phyloP scores from a whole-genome alignment of 2,113 vertebrate species.

The Salminus brasiliensis region DNA sequence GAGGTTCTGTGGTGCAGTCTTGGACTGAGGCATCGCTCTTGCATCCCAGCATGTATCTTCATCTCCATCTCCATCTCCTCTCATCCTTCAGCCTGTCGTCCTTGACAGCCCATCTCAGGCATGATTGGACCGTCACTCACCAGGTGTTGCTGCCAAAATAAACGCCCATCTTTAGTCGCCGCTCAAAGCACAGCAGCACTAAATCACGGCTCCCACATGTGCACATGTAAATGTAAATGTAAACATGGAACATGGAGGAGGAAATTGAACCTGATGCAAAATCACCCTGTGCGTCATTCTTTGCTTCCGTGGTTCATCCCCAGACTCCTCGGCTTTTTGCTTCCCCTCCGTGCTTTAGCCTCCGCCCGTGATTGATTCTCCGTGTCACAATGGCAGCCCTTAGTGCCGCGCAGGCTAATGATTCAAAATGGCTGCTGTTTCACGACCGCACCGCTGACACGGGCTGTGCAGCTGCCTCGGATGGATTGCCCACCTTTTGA shows the following conservation, averaged over 20 bases:
- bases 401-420: constrained; percentile 63
- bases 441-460: background rate
- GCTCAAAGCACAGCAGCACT: constrained; percentile 61
- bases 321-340: background rate
- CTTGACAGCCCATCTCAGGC: constrained; percentile 61
- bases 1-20: constrained; percentile 39
- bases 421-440: constrained; percentile 64
- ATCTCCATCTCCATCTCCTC: constrained; percentile 66
- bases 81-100: constrained; percentile 69
- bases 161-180: constrained; percentile 48
- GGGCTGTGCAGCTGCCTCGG: background rate
- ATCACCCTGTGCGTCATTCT: background rate
- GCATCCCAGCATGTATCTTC: constrained; percentile 61
- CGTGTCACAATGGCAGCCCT: constrained; percentile 50
- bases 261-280: background rate
- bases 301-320: background rate
- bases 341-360: constrained; percentile 15
- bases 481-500: constrained; percentile 34
- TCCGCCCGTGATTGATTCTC: constrained; percentile 52
- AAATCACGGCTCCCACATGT: constrained; percentile 46
- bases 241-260: background rate
- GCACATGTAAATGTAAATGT: background rate
- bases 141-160: constrained; percentile 53
- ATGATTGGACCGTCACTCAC: constrained; percentile 70
- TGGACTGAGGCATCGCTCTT: constrained; percentile 65